phyloP scores from a whole-genome alignment of 2,888 invertebrate species.

The Drosophila flavopinicola region DNA sequence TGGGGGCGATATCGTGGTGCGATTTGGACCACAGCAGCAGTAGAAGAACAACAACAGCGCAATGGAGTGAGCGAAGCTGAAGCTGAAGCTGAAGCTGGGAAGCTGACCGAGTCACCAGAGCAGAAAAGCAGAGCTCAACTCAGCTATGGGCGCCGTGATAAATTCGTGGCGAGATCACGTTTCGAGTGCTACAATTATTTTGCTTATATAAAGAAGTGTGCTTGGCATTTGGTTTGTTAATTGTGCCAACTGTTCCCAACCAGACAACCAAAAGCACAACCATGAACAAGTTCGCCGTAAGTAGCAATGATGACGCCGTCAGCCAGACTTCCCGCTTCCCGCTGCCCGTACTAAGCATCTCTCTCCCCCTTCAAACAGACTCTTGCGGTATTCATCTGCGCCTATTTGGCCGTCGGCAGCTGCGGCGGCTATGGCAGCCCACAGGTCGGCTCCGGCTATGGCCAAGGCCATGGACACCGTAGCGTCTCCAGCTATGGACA shows the following conservation, averaged over 20 bases:
- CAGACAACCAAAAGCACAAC: slow-evolving; percentile 55
- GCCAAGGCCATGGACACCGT: slow-evolving; percentile 14
- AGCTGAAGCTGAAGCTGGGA: slow-evolving; percentile 1
- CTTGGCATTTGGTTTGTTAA: slow-evolving; percentile 70
- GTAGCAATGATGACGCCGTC: slow-evolving; percentile 45
- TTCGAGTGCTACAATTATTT: slow-evolving; percentile 65
- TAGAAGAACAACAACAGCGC: background rate
- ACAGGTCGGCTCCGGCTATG: slow-evolving; percentile 14
- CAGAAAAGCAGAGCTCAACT: slow-evolving; percentile 11
- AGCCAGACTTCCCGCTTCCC: slow-evolving; percentile 31
- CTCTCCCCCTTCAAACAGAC: slow-evolving; percentile 48
- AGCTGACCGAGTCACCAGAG: slow-evolving; percentile 8
- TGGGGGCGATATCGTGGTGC: slow-evolving; percentile 39
- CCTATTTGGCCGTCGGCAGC: slow-evolving; percentile 56
- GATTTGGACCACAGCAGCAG: slow-evolving; percentile 30
- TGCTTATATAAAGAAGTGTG: slow-evolving; percentile 77
- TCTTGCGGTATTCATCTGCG: slow-evolving; percentile 67
- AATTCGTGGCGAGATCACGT: slow-evolving; percentile 76
- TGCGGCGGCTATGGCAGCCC: slow-evolving; percentile 44
- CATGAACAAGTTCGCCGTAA: slow-evolving; percentile 79
- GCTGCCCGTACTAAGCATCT: slow-evolving; percentile 1
- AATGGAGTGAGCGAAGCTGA: slow-evolving; percentile 1
- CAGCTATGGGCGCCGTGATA: slow-evolving; percentile 59
- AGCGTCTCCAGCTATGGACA: slow-evolving; percentile 33
- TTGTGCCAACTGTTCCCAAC: slow-evolving; percentile 69